A percentile compares a stretch with the other conserved stretches of the same genome.
phyloP scores from a whole-genome alignment of 2,113 vertebrate genomes.

The Cariama cristata region DNA sequence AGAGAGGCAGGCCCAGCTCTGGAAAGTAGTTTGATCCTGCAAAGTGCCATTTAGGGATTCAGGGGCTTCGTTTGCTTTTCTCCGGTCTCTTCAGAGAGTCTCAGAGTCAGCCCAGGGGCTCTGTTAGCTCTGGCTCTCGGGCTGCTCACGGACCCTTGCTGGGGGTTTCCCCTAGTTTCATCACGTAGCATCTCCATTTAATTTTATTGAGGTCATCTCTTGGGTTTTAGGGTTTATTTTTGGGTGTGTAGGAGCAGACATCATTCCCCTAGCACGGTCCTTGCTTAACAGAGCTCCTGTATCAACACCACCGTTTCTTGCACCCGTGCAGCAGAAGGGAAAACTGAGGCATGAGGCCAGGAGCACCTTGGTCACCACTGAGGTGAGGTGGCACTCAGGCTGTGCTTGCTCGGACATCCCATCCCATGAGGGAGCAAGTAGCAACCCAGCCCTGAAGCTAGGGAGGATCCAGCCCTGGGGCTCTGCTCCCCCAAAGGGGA shows the following conservation, averaged over 20 bases:
- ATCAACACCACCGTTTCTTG: too few relatives aligned
- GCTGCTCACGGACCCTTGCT: fast-evolving
- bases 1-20: neutral
- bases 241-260: fast-evolving
- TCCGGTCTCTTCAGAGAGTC: neutral
- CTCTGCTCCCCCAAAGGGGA: too few relatives aligned
- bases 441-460: fast-evolving
- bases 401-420: neutral
- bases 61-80: neutral
- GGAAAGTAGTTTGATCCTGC: neutral
- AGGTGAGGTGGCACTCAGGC: neutral
- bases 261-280: too few relatives aligned
- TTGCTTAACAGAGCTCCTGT: neutral
- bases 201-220: neutral
- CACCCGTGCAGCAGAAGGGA: neutral
- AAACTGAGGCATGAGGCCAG: neutral
- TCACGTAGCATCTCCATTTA: fast-evolving
- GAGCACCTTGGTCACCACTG: neutral
- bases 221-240: neutral
- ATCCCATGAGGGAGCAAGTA: neutral
- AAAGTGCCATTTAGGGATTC: neutral
- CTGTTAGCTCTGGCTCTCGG: fast-evolving
- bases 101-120: neutral
- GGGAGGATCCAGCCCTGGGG: fast-evolving
- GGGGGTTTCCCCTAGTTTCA: neutral